Conservation (phyloP, 2,113 vertebrate species). For the Cygnus atratus region DNA sequence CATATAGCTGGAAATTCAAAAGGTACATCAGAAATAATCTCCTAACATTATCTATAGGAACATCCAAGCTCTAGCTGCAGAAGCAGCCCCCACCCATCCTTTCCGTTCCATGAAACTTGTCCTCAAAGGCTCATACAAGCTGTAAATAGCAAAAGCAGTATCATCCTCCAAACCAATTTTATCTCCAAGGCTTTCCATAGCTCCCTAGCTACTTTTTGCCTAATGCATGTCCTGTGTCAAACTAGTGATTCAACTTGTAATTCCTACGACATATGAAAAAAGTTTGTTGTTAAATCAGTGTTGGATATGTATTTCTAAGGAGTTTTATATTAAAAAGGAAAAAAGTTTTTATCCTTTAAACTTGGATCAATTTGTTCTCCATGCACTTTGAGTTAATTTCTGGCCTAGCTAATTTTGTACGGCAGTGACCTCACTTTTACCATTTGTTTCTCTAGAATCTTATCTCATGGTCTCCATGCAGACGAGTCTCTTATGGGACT, state of each 20-base stretch:
- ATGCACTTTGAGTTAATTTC: background rate
- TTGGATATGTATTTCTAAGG: background rate
- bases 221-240: background rate
- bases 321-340: background rate
- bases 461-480: background rate
- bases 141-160: background rate
- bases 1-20: background rate
- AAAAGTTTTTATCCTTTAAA: background rate
- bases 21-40: background rate
- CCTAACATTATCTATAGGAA: background rate
- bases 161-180: background rate
- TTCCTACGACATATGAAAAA: background rate
- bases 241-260: background rate
- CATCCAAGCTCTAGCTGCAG: background rate
- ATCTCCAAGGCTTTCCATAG: background rate
- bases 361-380: constrained; percentile 29
- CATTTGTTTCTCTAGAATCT: constrained; percentile 2
- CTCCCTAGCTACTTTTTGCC: background rate
- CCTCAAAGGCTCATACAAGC: background rate
- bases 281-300: background rate
- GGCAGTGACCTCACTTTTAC: background rate
- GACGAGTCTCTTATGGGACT: background rate
- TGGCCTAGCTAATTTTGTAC: background rate
- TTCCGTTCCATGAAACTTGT: background rate
- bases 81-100: background rate